Conservation (phyloP, 1,140 invertebrate species). For the Saccostrea echinata region DNA sequence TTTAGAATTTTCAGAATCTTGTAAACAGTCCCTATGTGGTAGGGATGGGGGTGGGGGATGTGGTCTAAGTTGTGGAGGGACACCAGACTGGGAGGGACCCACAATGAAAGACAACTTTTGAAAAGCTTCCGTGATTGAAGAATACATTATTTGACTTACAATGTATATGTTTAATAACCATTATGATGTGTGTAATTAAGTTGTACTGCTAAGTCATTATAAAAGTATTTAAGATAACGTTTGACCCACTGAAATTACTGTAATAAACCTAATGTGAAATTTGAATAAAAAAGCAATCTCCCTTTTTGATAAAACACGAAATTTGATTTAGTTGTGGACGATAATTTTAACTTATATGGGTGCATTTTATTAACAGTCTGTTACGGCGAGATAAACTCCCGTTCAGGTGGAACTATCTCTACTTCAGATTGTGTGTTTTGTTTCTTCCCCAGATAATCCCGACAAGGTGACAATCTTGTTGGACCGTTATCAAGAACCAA, state of each 20-base stretch:
- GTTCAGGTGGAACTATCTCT: slow-evolving; percentile 9
- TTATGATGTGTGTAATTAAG: neutral
- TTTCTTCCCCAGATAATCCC: slow-evolving; percentile 5
- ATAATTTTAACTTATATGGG: slow-evolving; percentile 6
- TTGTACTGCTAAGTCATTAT: neutral
- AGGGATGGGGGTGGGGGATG: too few relatives aligned
- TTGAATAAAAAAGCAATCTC: neutral
- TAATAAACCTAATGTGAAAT: neutral
- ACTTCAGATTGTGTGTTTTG: neutral
- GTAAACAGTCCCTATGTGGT: neutral
- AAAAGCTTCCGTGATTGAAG: too few relatives aligned
- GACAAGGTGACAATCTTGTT: slow-evolving; percentile 16
- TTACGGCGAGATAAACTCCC: neutral
- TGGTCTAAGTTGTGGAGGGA: neutral
- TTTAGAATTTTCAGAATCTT: too few relatives aligned
- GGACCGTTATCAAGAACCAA: neutral
- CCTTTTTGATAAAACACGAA: slow-evolving; percentile 32
- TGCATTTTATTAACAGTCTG: neutral
- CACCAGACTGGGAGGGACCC: neutral
- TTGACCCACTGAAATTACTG: neutral
- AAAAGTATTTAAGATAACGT: neutral
- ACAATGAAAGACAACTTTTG: neutral
- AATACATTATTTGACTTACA: too few relatives aligned
- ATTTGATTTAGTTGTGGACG: slow-evolving; percentile 6
- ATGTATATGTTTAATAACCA: neutral